Evolutionary conservation across 2,888 invertebrate species (phyloP).

Genomic region (Emmelina monodactyla): DNA sequence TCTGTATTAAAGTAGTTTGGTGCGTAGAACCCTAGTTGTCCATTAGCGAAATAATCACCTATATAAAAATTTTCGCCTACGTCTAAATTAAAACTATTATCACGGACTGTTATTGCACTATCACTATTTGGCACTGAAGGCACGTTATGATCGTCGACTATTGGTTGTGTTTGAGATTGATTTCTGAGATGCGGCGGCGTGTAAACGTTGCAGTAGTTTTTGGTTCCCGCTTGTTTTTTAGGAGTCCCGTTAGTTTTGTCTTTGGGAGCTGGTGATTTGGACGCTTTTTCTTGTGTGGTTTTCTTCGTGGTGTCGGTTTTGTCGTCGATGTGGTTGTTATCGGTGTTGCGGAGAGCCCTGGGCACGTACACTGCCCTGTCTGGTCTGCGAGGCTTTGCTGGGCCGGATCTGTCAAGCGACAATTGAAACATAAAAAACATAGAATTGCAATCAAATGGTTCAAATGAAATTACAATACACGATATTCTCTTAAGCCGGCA

Average conservation of each 20-base stretch:
- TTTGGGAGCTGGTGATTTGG: conserved; percentile 41
- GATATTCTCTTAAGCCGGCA: no score
- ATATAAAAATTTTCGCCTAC: conserved; percentile 58
- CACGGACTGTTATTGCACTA: conserved; percentile 59
- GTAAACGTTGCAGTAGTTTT: conserved; percentile 59
- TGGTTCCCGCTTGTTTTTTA: conserved; percentile 42
- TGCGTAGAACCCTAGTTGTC: conserved; percentile 51
- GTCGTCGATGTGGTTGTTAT: conserved; percentile 18
- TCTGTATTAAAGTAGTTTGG: conserved; percentile 42
- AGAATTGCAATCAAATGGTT: no score
- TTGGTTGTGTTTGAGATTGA: conserved; percentile 41
- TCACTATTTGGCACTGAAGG: conserved; percentile 64
- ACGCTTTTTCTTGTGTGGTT: conserved; percentile 21
- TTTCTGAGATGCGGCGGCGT: conserved; percentile 57
- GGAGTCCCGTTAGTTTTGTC: conserved; percentile 50
- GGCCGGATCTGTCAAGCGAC: conserved; percentile 36
- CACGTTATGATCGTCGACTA: conserved; percentile 41
- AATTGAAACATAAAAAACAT: no score
- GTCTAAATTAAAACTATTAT: conserved; percentile 48
- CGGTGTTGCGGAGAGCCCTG: conserved; percentile 67
- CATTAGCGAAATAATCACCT: conserved; percentile 59
- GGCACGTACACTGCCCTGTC: conserved; percentile 84
- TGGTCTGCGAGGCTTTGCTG: conserved; percentile 68
- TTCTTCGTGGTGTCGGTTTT: conserved; percentile 18
- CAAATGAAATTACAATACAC: no score